Evolutionary conservation across 2,888 invertebrate species (phyloP).

Genomic region (Nemurella pictetii): DNA sequence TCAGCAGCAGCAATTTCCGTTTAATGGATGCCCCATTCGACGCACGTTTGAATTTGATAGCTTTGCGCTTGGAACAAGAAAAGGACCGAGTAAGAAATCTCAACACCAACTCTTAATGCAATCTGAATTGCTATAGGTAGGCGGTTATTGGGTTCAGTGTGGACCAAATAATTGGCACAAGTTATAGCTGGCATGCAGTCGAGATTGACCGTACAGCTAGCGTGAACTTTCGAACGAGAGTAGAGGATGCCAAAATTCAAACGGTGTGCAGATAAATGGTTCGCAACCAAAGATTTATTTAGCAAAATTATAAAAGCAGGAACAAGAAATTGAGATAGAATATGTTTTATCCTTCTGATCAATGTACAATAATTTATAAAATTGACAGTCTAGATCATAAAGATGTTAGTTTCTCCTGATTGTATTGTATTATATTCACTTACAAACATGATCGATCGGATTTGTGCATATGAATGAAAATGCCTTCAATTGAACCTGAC

Average conservation of each 20-base stretch:
- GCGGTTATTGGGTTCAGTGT: neutral
- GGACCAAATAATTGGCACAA: neutral
- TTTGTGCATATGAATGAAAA: conserved; percentile 12
- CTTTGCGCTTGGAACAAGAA: neutral
- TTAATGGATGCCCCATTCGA: neutral
- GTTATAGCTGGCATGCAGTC: neutral
- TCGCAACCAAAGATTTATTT: neutral
- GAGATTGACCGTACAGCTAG: neutral
- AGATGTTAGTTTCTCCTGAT: conserved; percentile 4
- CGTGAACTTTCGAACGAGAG: neutral
- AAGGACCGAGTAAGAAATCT: neutral
- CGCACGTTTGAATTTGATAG: neutral
- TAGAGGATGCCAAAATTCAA: neutral
- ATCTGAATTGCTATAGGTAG: neutral
- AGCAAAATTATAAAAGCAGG: neutral
- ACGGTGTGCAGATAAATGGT: neutral
- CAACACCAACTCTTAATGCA: neutral
- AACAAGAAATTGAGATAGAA: conserved; percentile 2
- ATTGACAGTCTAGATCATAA: conserved; percentile 14
- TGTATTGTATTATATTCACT: conserved; percentile 11
- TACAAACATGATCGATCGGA: conserved; percentile 17
- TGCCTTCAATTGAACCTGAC: neutral
- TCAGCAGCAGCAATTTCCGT: neutral
- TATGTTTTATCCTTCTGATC: conserved; percentile 10
- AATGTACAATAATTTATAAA: conserved; percentile 4